Conservation (phyloP, 2,797 vertebrate genomes). For the Rhinatrema bivittatum region DNA sequence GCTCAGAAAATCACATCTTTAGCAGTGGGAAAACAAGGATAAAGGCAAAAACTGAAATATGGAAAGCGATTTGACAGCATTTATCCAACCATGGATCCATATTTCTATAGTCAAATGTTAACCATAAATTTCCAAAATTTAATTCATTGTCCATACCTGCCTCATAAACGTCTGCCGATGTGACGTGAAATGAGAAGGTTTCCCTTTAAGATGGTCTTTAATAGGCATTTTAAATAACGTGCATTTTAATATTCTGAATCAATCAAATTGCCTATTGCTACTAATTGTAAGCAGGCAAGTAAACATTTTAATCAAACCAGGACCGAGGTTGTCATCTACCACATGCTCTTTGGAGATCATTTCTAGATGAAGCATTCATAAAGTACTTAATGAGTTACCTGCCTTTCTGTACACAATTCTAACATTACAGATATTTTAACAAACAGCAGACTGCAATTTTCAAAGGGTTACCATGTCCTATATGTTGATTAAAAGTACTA, state of each 20-base stretch:
- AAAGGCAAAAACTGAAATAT: no score
- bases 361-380: background rate
- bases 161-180: no score
- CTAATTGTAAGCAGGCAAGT: background rate
- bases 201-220: no score
- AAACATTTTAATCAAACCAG: background rate
- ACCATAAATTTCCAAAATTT: no score
- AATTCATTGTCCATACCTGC: no score
- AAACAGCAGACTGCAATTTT: background rate
- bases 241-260: background rate
- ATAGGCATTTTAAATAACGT: no score
- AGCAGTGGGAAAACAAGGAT: no score
- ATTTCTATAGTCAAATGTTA: no score
- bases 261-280: background rate
- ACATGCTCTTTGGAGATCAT: background rate
- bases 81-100: no score
- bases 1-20: no score
- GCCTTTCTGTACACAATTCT: constrained; percentile 5
- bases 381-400: constrained; percentile 5
- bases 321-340: background rate
- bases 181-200: no score
- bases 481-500: constrained; percentile 4
- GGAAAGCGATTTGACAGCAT: no score
- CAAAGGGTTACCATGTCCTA: background rate
- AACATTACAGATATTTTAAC: background rate